Evolutionary conservation across 2,888 invertebrate species (phyloP).

Genomic region (Ophion ellenae): DNA sequence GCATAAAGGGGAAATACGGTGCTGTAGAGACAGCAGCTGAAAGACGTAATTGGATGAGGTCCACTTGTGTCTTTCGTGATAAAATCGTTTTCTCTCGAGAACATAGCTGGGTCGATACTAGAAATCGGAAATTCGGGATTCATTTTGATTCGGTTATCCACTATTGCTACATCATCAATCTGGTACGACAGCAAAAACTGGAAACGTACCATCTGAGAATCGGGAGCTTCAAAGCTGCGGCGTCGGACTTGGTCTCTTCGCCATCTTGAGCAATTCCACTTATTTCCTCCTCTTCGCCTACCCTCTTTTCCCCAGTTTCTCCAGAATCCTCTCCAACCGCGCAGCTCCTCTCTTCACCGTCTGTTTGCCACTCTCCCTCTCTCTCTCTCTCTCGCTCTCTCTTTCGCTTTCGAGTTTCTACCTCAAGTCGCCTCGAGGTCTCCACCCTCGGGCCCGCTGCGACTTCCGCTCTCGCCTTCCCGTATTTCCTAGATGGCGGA

Average conservation of each 20-base stretch:
- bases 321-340: slow-evolving; percentile 65
- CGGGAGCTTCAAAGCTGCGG: slow-evolving; percentile 1
- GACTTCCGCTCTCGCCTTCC: slow-evolving; percentile 66
- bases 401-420: slow-evolving; percentile 56
- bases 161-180: slow-evolving; percentile 13
- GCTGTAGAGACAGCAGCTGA: slow-evolving; percentile 5
- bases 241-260: slow-evolving; percentile 48
- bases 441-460: slow-evolving; percentile 61
- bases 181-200: background rate
- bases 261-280: slow-evolving; percentile 68
- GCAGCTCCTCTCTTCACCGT: slow-evolving; percentile 46
- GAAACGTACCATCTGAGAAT: background rate
- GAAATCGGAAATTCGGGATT: background rate
- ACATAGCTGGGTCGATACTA: too few relatives aligned
- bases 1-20: slow-evolving; percentile 52
- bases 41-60: slow-evolving; percentile 48
- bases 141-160: background rate
- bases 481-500: slow-evolving; percentile 67
- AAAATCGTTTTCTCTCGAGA: background rate
- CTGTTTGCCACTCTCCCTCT: slow-evolving; percentile 53
- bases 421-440: slow-evolving; percentile 48
- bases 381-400: slow-evolving; percentile 47
- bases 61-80: slow-evolving; percentile 5
- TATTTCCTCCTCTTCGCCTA: slow-evolving; percentile 57
- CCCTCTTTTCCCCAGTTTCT: slow-evolving; percentile 58